A percentile compares a stretch with the other conserved stretches of the same genome.
Conservation (phyloP, 2,797 vertebrate species). For the Rousettus madagascariensis region DNA sequence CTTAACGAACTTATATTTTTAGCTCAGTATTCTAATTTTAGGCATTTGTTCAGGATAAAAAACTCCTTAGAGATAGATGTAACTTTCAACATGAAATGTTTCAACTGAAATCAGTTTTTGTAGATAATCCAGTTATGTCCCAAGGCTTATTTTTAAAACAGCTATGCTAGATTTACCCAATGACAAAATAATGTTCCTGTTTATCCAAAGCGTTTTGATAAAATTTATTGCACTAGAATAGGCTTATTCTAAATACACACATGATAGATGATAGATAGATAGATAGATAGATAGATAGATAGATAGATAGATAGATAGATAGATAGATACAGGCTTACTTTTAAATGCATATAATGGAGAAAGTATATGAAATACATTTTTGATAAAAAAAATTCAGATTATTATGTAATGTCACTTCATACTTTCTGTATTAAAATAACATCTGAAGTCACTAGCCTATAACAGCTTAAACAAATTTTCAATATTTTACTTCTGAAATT, state of each 20-base stretch:
- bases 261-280: not conserved
- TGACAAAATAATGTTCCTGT: slow-evolving; percentile 24
- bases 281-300: not conserved
- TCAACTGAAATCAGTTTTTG: slow-evolving; percentile 53
- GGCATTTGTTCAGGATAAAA: slow-evolving; percentile 68
- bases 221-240: not conserved
- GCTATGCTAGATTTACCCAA: not conserved
- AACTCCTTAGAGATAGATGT: slow-evolving; percentile 67
- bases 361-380: slow-evolving; percentile 1
- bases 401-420: not conserved
- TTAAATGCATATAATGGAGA: not conserved
- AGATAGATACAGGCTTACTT: not conserved
- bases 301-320: not conserved
- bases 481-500: not conserved
- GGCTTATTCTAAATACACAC: not conserved
- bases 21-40: slow-evolving; percentile 77
- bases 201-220: slow-evolving; percentile 27
- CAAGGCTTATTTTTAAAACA: slow-evolving; percentile 38
- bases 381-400: slow-evolving; percentile 20
- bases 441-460: not conserved
- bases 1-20: slow-evolving; percentile 74
- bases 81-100: slow-evolving; percentile 70
- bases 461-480: not conserved
- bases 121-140: slow-evolving; percentile 61
- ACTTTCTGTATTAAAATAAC: not conserved